These are phyloP conservation scores for Diabrotica balteata DNA, from an alignment of 2,888 invertebrate species.

Conservation along the genomic window DNA sequence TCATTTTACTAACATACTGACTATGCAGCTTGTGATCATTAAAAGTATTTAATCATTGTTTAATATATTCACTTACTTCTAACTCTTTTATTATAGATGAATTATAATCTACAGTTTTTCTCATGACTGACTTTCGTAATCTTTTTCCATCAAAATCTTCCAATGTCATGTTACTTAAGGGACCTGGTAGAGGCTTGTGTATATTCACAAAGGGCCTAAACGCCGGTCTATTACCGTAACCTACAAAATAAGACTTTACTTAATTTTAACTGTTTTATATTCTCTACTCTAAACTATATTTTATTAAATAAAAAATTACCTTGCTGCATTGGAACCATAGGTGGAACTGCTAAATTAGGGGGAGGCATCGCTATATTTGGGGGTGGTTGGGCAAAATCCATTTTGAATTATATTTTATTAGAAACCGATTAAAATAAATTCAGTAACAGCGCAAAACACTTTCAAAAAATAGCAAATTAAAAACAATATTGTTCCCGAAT, in stretches of 20 bases:
- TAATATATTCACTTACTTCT: slow-evolving; percentile 69
- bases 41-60: no score
- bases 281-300: not conserved
- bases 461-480: not conserved
- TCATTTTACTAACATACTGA: no score
- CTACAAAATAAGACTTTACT: slow-evolving; percentile 20
- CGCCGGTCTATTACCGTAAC: slow-evolving; percentile 51
- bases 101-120: slow-evolving; percentile 98
- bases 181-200: slow-evolving; percentile 60
- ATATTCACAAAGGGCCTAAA: slow-evolving; percentile 59
- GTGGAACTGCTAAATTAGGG: slow-evolving; percentile 60
- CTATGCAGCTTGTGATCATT: no score
- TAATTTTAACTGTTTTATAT: not conserved
- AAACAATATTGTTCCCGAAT: slow-evolving; percentile 8
- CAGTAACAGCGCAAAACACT: slow-evolving; percentile 1
- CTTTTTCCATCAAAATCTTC: slow-evolving; percentile 96
- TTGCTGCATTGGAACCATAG: slow-evolving; percentile 42
- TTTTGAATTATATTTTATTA: slow-evolving; percentile 27
- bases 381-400: slow-evolving; percentile 59
- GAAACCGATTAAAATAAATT: not conserved
- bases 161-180: slow-evolving; percentile 71
- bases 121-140: slow-evolving; percentile 93
- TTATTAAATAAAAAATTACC: slow-evolving; percentile 34
- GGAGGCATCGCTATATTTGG: slow-evolving; percentile 62
- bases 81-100: slow-evolving; percentile 90